A percentile compares a stretch with the other conserved stretches of the same genome.
These are phyloP conservation scores for Stegastes partitus DNA, from an alignment of 2,113 vertebrate genomes.

Conservation along the genomic window DNA sequence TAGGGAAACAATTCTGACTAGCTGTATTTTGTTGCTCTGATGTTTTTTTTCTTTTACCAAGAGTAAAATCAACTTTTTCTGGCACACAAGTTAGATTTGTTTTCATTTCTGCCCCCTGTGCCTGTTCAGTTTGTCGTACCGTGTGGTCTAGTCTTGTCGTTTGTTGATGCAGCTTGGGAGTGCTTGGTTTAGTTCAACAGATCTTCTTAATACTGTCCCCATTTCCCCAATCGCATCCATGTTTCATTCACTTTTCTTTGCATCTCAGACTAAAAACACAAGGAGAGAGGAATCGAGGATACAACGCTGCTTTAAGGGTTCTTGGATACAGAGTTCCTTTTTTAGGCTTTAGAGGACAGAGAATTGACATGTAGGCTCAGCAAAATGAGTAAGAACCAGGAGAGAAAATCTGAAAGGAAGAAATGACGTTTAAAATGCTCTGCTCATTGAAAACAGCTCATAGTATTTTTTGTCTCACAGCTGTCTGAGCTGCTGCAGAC, in stretches of 20 bases:
- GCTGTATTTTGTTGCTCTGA: slow-evolving; percentile 1
- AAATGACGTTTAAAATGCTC: too few relatives aligned
- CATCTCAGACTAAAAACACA: neutral
- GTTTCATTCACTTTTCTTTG: slow-evolving; percentile 1
- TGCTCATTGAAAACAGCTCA: too few relatives aligned
- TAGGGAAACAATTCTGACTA: neutral
- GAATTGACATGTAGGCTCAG: too few relatives aligned
- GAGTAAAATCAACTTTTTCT: neutral
- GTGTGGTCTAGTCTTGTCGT: slow-evolving; percentile 6
- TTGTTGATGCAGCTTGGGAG: neutral
- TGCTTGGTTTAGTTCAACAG: neutral
- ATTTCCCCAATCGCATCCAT: slow-evolving; percentile 6
- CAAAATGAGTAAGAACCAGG: too few relatives aligned
- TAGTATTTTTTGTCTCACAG: too few relatives aligned
- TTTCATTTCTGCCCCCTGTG: slow-evolving; percentile 5
- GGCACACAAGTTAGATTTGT: neutral
- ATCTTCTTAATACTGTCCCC: neutral
- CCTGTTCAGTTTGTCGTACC: neutral
- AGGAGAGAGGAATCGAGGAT: neutral
- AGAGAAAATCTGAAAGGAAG: too few relatives aligned
- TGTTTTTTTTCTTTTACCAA: neutral
- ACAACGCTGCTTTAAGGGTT: too few relatives aligned
- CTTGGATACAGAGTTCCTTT: too few relatives aligned
- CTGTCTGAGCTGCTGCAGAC: too few relatives aligned
- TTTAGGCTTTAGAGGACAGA: too few relatives aligned